Percentiles rank a stretch among this genome's conserved stretches.
Conservation (phyloP, 2,888 invertebrate genomes). For the Scotopteryx bipunctaria region DNA sequence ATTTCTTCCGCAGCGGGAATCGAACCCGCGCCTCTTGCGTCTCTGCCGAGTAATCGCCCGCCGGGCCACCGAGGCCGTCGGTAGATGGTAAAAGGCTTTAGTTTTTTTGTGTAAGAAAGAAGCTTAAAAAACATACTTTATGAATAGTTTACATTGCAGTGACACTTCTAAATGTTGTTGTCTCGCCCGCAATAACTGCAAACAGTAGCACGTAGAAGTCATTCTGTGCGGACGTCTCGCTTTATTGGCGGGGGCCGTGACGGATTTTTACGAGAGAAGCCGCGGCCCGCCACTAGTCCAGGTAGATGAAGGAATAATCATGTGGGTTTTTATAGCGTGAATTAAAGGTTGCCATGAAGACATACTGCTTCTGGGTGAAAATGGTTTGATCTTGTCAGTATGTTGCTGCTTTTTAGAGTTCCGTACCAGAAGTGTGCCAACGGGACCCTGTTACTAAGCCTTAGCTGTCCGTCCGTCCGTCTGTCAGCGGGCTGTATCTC, state of each 20-base stretch:
- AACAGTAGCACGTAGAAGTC: constrained; percentile 65
- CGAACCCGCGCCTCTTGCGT: too few relatives aligned
- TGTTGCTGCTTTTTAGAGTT: too few relatives aligned
- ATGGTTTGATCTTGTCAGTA: neutral
- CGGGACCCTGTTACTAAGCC: too few relatives aligned
- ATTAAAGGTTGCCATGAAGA: constrained; percentile 15
- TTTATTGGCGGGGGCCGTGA: constrained; percentile 63
- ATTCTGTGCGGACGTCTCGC: constrained; percentile 59
- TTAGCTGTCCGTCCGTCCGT: too few relatives aligned
- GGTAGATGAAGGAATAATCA: constrained; percentile 28
- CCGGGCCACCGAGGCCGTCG: too few relatives aligned
- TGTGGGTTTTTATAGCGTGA: constrained; percentile 30
- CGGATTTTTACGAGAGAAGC: constrained; percentile 70
- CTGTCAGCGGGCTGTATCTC: too few relatives aligned
- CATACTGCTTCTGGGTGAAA: neutral
- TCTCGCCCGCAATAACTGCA: constrained; percentile 45
- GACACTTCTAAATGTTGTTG: constrained; percentile 31
- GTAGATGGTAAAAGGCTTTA: too few relatives aligned
- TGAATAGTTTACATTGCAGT: neutral
- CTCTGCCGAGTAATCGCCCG: too few relatives aligned
- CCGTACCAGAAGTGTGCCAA: too few relatives aligned
- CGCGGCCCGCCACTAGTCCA: constrained; percentile 46
- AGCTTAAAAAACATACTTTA: neutral
- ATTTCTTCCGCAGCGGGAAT: too few relatives aligned
- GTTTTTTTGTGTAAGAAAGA: too few relatives aligned